Evolutionary conservation across 1,140 invertebrate genomes (phyloP).

Genomic region (Platorchestia sp.): DNA sequence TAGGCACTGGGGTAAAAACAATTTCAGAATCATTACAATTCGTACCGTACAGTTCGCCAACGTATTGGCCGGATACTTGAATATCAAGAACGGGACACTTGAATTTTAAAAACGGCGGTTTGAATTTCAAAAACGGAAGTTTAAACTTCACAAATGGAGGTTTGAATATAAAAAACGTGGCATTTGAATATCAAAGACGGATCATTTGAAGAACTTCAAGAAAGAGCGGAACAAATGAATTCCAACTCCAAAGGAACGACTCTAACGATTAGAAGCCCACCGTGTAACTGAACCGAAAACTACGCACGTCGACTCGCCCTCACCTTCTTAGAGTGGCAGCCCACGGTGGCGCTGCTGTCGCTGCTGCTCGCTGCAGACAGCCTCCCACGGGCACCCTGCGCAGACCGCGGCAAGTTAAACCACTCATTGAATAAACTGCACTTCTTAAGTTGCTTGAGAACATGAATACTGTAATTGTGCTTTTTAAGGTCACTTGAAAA

Average conservation of each 20-base stretch:
- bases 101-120: too few relatives aligned
- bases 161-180: too few relatives aligned
- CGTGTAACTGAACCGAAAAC: background rate
- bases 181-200: too few relatives aligned
- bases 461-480: too few relatives aligned
- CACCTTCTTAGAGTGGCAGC: background rate
- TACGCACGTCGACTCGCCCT: background rate
- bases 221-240: background rate
- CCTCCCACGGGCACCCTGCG: background rate
- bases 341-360: background rate
- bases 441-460: too few relatives aligned
- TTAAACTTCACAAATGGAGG: too few relatives aligned
- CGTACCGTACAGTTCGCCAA: background rate
- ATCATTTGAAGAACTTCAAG: too few relatives aligned
- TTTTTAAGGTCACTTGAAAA: too few relatives aligned
- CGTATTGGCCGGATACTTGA: too few relatives aligned
- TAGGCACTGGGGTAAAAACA: background rate
- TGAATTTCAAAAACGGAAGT: too few relatives aligned
- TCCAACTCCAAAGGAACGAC: background rate
- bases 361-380: constrained; percentile 35
- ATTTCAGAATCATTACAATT: background rate
- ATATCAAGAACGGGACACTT: too few relatives aligned
- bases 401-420: background rate
- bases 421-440: background rate
- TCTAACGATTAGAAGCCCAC: background rate